These are phyloP conservation scores for Laticauda colubrina DNA, from an alignment of 2,113 vertebrate species.

Conservation along the genomic window DNA sequence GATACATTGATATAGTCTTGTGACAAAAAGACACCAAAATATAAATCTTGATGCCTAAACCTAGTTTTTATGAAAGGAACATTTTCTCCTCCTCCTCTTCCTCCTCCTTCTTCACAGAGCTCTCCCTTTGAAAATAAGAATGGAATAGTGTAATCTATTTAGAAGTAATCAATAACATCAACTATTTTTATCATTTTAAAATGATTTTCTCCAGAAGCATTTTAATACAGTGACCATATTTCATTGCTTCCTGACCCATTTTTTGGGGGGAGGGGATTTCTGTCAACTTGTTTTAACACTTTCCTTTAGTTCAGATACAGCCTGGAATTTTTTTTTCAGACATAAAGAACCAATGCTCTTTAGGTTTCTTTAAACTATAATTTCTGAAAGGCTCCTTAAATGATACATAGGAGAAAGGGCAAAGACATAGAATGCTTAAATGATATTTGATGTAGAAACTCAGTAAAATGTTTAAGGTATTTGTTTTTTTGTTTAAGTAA, in stretches of 20 bases:
- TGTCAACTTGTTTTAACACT: constrained; percentile 65
- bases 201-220: constrained; percentile 59
- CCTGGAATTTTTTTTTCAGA: constrained; percentile 51
- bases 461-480: background rate
- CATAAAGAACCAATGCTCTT: constrained; percentile 23
- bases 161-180: constrained; percentile 40
- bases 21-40: background rate
- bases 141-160: constrained; percentile 48
- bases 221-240: constrained; percentile 62
- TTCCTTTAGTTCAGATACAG: constrained; percentile 48
- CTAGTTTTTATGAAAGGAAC: background rate
- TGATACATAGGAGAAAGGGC: background rate
- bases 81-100: background rate
- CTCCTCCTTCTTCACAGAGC: background rate
- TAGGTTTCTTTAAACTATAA: constrained; percentile 20
- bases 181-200: constrained; percentile 27
- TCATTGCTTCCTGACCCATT: constrained; percentile 44
- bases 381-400: constrained; percentile 14
- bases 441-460: background rate
- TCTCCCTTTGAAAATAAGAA: constrained; percentile 32
- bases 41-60: background rate
- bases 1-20: background rate
- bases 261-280: constrained; percentile 54
- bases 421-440: background rate
- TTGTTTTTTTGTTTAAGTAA: background rate